Percentiles rank a stretch among this genome's conserved stretches.
These are phyloP conservation scores for Seira ritae DNA, from an alignment of 2,888 invertebrate genomes.

Conservation along the genomic window DNA sequence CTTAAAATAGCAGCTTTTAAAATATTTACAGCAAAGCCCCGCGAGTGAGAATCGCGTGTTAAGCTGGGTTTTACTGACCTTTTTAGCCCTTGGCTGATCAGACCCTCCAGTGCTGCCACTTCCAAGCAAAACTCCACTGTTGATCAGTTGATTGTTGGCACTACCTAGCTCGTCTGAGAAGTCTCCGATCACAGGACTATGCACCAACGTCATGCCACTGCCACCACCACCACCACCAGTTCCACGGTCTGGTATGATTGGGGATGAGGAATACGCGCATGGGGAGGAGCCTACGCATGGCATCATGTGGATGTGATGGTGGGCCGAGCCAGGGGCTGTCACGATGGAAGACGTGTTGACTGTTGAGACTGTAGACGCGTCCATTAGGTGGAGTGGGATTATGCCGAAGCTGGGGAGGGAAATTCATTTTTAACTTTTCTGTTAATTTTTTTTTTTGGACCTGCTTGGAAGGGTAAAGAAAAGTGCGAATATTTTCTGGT, in stretches of 20 bases:
- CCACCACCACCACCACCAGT: neutral
- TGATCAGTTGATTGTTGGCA: neutral
- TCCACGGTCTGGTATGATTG: neutral
- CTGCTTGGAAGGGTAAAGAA: constrained; percentile 49
- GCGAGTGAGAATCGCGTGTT: no score
- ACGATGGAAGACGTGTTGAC: constrained; percentile 5
- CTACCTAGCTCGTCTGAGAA: constrained; percentile 26
- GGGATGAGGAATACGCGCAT: neutral
- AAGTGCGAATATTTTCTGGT: constrained; percentile 13
- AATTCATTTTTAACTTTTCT: no score
- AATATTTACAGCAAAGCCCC: no score
- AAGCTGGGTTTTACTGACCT: no score
- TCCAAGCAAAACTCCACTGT: neutral
- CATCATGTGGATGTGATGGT: neutral
- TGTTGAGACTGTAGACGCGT: neutral
- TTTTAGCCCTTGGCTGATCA: constrained; percentile 25
- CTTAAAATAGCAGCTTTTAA: no score
- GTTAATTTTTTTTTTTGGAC: constrained; percentile 67
- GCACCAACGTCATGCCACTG: neutral
- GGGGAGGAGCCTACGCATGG: neutral
- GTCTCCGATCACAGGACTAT: constrained; percentile 28
- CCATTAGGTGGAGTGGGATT: constrained; percentile 33
- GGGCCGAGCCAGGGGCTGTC: neutral
- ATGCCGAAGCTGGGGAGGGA: constrained; percentile 26
- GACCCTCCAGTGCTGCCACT: neutral